Base-by-base conservation (phyloP, 2,113 vertebrate genomes). In the Craseonycteris thonglongyai region DNA sequence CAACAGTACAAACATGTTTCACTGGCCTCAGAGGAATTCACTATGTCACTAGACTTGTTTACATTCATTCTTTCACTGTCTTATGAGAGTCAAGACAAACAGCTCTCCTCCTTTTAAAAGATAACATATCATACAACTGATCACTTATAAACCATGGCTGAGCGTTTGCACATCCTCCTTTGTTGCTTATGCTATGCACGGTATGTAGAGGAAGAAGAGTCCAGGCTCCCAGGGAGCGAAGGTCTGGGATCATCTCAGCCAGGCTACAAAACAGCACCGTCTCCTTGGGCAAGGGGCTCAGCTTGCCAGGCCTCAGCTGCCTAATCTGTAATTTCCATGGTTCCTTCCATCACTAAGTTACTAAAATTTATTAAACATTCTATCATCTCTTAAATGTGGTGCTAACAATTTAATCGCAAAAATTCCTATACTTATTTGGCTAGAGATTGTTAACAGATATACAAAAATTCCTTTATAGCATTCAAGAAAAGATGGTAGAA, bases 361-460 rank as follows among this genome's bases (percentile, higher is more conserved):
- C 49, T 92, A 69, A 56, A 35, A 69, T 83, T 58, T 42, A 0
- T 79, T 79, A 95, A 69, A 21, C 56, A 83, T 74, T 72, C n/a
- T 54, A 54, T 14, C 58, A 49, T 30, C 3, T 83, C 33, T 26
- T 5, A 51, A 38, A 54, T 61, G 19, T 49, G 47, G 76, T 16
- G 33, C n/a, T 21, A 85, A 88, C 4, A 89, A 96, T 63, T 91
- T 74, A 90, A 74, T 69, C 78, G 28, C 19, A 95, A 91, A 91
- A 92, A 45, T 19, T 85, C n/a, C 33, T 88, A 0, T 45, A 63
- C 19, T 91, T 88, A 63, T 78, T 88, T 88, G 35, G 83, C 5
- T 82, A 88, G 1, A 65, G 51, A 83, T 22, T 66, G 30, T 11
- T 72, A 93, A 84, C 13, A 76, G 35, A 30, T 75, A 78, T n/a